phyloP scores from a whole-genome alignment of 2,797 vertebrate genomes.

The Ptychobarbus kaznakovi region DNA sequence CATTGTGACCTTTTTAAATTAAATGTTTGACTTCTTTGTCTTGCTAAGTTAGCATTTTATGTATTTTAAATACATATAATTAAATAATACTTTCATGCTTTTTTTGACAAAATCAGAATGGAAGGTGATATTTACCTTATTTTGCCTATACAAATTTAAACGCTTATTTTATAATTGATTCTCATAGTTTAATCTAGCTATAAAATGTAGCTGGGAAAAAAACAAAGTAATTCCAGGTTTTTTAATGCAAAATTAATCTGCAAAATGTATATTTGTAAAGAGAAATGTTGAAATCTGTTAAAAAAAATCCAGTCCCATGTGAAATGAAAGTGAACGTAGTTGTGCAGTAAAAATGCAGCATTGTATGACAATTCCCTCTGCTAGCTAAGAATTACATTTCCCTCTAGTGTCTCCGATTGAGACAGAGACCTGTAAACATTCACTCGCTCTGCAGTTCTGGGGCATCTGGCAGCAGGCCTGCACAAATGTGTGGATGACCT shows the following conservation, averaged over 20 bases:
- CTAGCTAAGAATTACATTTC: not conserved
- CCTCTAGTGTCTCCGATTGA: slow-evolving; percentile 1
- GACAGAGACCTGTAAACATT: slow-evolving; percentile 45
- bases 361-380: not conserved
- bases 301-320: not conserved
- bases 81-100: not conserved
- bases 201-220: not conserved
- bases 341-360: not conserved
- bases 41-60: not conserved
- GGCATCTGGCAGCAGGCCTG: slow-evolving; percentile 67
- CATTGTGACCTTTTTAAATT: not conserved
- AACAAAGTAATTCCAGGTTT: not conserved
- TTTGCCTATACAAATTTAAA: not conserved
- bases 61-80: not conserved
- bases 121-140: not conserved
- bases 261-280: not conserved
- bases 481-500: slow-evolving; percentile 78
- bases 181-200: not conserved
- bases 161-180: not conserved
- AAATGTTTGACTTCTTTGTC: not conserved
- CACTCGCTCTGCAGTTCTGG: slow-evolving; percentile 20
- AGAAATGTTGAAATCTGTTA: not conserved
- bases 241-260: not conserved
- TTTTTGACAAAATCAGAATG: not conserved
- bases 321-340: not conserved